These are phyloP conservation scores for Scophthalmus maximus DNA, from an alignment of 2,113 vertebrate species.

Conservation along the genomic window DNA sequence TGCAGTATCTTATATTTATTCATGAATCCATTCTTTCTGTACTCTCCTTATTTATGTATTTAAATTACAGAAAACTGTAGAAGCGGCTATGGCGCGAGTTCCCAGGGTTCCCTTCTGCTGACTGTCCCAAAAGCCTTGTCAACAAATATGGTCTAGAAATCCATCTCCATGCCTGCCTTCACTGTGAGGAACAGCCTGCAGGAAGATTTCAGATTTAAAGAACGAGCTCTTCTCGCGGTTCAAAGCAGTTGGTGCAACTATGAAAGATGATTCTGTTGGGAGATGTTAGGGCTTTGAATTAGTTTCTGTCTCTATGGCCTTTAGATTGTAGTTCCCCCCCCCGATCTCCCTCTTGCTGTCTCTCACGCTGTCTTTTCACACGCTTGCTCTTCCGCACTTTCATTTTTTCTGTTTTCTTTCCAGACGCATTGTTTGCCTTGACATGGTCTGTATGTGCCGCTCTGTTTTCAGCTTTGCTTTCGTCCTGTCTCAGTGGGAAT, in stretches of 20 bases:
- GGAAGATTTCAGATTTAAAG: constrained; percentile 65
- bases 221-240: constrained; percentile 52
- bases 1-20: constrained; percentile 51
- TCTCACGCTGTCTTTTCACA: constrained; percentile 23
- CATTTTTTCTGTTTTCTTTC: constrained; percentile 16
- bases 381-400: constrained; percentile 21
- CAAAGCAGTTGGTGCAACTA: constrained; percentile 54
- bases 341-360: constrained; percentile 13
- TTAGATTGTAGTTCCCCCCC: constrained; percentile 27
- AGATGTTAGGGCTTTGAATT: constrained; percentile 71
- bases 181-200: constrained; percentile 56
- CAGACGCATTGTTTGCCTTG: constrained; percentile 27
- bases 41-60: constrained; percentile 51
- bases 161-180: constrained; percentile 49
- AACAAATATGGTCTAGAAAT: constrained; percentile 62
- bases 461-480: constrained; percentile 15
- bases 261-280: constrained; percentile 58
- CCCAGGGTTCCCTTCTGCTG: constrained; percentile 50
- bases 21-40: constrained; percentile 47
- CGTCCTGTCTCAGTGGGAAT: constrained; percentile 27
- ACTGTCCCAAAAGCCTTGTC: constrained; percentile 71
- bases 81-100: constrained; percentile 41
- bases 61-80: constrained; percentile 47
- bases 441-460: constrained; percentile 7
- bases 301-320: constrained; percentile 57